Percentiles rank a stretch among this genome's conserved stretches.
Evolutionary conservation across 2,113 vertebrate genomes (phyloP).

Genomic region (Microtus ochrogaster): DNA sequence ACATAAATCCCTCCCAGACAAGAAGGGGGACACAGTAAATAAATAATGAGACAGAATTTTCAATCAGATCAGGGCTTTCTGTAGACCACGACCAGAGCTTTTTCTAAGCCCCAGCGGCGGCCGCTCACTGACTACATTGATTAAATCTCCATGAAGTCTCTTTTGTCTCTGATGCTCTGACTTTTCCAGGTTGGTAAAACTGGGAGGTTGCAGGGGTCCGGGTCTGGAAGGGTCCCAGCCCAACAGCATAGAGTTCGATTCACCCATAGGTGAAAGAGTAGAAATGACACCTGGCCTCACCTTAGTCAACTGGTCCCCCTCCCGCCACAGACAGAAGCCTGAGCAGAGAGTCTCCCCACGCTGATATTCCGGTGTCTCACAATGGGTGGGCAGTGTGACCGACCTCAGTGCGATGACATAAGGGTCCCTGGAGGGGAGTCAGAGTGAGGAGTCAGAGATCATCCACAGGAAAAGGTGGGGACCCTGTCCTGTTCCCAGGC

Average conservation of each 20-base stretch:
- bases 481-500: background rate
- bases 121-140: background rate
- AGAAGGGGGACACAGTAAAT: background rate
- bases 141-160: background rate
- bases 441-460: background rate
- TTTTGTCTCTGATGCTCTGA: background rate
- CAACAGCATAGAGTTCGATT: background rate
- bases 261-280: background rate
- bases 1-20: background rate
- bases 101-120: background rate
- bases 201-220: background rate
- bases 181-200: background rate
- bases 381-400: constrained; percentile 92
- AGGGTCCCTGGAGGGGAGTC: constrained; percentile 89
- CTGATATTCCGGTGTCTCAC: constrained; percentile 82
- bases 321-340: constrained; percentile 93
- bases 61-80: constrained; percentile 20
- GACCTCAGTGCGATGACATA: constrained; percentile 96
- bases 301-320: constrained; percentile 90
- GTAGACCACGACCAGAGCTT: background rate
- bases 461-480: background rate
- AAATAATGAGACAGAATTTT: background rate
- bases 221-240: background rate
- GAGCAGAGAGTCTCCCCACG: constrained; percentile 95
- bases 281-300: constrained; percentile 78